Evolutionary conservation across 2,888 invertebrate species (phyloP), one percentile per base, ranked within the genome.

Genomic region (Diploptera punctata): DNA sequence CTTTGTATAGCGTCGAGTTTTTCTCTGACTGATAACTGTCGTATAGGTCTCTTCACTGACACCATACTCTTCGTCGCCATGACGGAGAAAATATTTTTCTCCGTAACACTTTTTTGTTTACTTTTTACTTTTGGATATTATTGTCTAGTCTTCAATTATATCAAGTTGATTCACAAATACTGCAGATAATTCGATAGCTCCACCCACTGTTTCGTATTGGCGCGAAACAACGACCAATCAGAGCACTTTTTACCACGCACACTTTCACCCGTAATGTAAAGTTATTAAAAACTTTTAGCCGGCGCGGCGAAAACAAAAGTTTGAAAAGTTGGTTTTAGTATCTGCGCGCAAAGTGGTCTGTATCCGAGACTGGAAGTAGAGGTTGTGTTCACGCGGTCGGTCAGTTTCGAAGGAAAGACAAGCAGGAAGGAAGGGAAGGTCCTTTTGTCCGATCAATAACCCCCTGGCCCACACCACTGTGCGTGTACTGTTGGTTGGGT

Each of bases 1-100:
- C 94, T 86, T 78, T 92, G 89, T 77, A 95, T 92, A 44, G 94
- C 93, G 79, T 91, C 89, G 78, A 94, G 88, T 84, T 94, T 94
- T 81, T 93, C 93, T 75, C 89, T 82, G 62, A 92, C 91, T 75
- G 92, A 91, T 77, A 93, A 86, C 78, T 91, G 89, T 76, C 93
- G 88, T 83, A 93, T 83, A n/a, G 93, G 92, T 67, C 94, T 89
- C 85, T 93, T 93, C 79, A 91, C 84, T 38, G 83, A 44, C 44
- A 68, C 68, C 57, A 73, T 52, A 54, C 54, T 90, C 82, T 92
- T 89, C 18, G 91, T 88, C 75, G 89, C 85, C 74, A 75, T 73
- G n/a, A 26, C 31, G 38, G 29, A 16, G 57, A 19, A 67, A 18
- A 19, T 24, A n/a, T 24, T 29, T 33, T 44, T 33, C 60, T 19